Percentiles rank a stretch among this genome's conserved stretches.
These are phyloP conservation scores for Drosophila orena DNA, from an alignment of 1,140 invertebrate genomes.

Conservation along the genomic window DNA sequence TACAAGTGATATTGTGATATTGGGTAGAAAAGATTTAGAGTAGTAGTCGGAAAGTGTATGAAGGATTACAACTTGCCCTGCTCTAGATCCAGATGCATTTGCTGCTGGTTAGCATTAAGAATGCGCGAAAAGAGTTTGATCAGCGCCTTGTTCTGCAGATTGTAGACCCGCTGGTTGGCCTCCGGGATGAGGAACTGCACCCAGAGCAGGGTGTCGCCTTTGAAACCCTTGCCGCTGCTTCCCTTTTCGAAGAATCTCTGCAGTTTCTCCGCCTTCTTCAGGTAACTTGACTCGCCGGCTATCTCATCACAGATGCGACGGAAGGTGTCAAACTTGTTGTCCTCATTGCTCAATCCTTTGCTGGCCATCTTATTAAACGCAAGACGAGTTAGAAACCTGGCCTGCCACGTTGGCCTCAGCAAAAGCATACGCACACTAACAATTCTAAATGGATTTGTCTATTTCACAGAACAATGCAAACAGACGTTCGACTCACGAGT, in stretches of 20 bases:
- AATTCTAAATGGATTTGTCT: constrained; percentile 15
- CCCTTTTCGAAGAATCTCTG: constrained; percentile 86
- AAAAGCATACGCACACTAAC: constrained; percentile 1
- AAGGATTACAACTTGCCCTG: constrained; percentile 82
- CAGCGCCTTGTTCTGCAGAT: constrained; percentile 96
- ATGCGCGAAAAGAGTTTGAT: constrained; percentile 95
- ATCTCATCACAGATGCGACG: constrained; percentile 91
- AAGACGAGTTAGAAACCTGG: constrained; percentile 3
- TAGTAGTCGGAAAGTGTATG: no score
- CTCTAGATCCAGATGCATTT: constrained; percentile 94
- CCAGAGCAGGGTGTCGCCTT: constrained; percentile 93
- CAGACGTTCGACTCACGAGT: constrained; percentile 91
- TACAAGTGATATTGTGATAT: no score
- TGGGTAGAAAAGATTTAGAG: neutral
- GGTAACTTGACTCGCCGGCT: constrained; percentile 91
- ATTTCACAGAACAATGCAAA: constrained; percentile 87
- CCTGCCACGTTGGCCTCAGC: neutral
- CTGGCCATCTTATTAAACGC: constrained; percentile 32
- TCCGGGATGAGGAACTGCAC: constrained; percentile 93
- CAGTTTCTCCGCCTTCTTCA: constrained; percentile 92
- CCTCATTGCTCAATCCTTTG: constrained; percentile 84
- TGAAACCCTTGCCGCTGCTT: constrained; percentile 87
- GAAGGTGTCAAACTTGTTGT: constrained; percentile 92
- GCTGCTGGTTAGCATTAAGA: constrained; percentile 89
- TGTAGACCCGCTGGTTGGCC: constrained; percentile 93